Evolutionary conservation across 1,140 invertebrate genomes (phyloP).

Genomic region (Tetramorium parvispinum): DNA sequence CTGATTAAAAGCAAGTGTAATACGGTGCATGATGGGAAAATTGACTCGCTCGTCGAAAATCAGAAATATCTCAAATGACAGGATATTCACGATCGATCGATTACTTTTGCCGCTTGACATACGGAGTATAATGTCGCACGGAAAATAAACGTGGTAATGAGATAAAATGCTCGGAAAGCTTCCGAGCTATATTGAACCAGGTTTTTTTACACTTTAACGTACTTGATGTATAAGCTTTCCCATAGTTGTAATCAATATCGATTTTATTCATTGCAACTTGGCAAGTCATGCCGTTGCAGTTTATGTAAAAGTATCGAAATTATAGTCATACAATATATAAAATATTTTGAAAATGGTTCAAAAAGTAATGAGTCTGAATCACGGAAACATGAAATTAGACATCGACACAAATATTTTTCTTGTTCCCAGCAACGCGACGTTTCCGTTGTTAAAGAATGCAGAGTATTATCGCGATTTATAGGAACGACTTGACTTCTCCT

Average conservation of each 20-base stretch:
- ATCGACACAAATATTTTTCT: not conserved
- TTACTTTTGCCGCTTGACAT: constrained; percentile 1
- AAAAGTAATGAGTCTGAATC: not conserved
- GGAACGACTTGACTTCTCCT: not conserved
- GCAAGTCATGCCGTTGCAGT: not conserved
- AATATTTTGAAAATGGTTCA: not conserved
- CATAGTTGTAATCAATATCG: not conserved
- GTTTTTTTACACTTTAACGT: not conserved
- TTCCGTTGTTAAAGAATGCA: not conserved
- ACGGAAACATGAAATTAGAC: not conserved
- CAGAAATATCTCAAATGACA: constrained; percentile 3
- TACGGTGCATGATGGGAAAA: not conserved
- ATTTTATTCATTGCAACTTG: too few species aligned
- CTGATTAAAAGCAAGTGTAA: not conserved
- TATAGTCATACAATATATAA: not conserved
- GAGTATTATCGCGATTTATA: constrained; percentile 22
- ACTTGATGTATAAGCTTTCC: not conserved
- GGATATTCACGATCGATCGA: constrained; percentile 16
- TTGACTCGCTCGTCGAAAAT: constrained; percentile 12
- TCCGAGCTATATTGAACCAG: not conserved
- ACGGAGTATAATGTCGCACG: not conserved
- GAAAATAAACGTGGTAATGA: not conserved
- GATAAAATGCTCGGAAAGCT: not conserved
- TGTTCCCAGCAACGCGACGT: not conserved
- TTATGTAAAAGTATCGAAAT: not conserved